phyloP scores from a whole-genome alignment of 2,888 invertebrate genomes.

The Mesorhabditis spiculigera region DNA sequence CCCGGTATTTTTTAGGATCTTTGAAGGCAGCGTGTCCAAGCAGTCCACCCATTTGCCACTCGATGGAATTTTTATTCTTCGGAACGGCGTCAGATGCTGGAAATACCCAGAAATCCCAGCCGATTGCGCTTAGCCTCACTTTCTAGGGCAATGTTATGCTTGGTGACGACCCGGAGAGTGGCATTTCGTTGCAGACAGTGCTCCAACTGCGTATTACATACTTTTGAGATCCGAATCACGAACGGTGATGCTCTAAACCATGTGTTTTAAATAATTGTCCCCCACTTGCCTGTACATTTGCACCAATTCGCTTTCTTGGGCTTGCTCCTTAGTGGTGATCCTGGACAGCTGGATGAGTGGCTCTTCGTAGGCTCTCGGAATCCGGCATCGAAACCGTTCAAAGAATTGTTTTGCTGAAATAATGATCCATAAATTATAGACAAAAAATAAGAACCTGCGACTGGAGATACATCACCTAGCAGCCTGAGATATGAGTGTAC shows the following conservation, averaged over 20 bases:
- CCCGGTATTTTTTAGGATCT: conserved; percentile 7
- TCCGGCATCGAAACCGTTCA: conserved; percentile 23
- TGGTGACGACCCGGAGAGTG: conserved; percentile 17
- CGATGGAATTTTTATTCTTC: conserved; percentile 19
- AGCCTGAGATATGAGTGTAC: conserved; percentile 14
- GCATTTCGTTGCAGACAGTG: conserved; percentile 15
- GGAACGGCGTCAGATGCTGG: conserved; percentile 19
- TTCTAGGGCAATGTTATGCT: conserved; percentile 22
- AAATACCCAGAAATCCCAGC: not conserved
- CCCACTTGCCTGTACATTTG: conserved; percentile 17
- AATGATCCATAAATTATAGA: not conserved
- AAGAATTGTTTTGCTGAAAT: conserved; percentile 26
- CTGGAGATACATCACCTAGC: not conserved
- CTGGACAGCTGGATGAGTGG: conserved; percentile 20
- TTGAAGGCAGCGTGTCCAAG: conserved; percentile 27
- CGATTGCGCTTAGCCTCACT: conserved; percentile 10
- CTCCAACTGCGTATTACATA: conserved; percentile 25
- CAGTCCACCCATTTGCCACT: conserved; percentile 34
- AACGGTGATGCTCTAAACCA: conserved; percentile 20
- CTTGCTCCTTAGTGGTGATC: conserved; percentile 20
- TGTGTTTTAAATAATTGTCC: not conserved
- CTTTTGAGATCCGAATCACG: conserved; percentile 22
- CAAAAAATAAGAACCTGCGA: conserved; percentile 1
- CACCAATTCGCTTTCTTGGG: conserved; percentile 18
- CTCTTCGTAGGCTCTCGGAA: conserved; percentile 29